A percentile compares a stretch with the other conserved stretches of the same genome.
Conservation (phyloP, 1,140 invertebrate genomes). For the Triops cancriformis region DNA sequence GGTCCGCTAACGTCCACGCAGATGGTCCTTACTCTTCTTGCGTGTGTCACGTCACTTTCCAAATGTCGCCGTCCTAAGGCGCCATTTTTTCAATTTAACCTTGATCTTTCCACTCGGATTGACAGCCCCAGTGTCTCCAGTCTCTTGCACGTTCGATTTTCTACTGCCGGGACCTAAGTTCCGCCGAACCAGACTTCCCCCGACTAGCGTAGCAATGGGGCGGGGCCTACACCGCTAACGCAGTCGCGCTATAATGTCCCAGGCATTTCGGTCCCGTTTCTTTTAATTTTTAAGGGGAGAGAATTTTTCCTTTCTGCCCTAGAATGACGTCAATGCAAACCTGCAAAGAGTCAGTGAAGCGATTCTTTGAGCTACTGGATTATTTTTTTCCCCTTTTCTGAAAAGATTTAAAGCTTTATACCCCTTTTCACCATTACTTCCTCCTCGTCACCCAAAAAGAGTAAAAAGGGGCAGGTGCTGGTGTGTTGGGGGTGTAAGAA, state of each 20-base stretch:
- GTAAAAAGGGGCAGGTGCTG: not conserved
- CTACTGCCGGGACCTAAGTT: not conserved
- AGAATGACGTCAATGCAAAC: slow-evolving; percentile 1
- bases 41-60: not conserved
- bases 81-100: not conserved
- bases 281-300: no score
- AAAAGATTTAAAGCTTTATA: not conserved
- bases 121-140: not conserved
- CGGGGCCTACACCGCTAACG: not conserved
- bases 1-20: not conserved
- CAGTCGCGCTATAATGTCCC: not conserved
- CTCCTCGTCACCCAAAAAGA: not conserved
- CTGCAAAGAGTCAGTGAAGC: not conserved
- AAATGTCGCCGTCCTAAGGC: not conserved
- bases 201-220: not conserved
- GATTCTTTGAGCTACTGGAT: not conserved
- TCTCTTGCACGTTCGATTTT: not conserved
- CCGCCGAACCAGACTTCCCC: not conserved
- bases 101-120: not conserved
- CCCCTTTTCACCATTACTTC: not conserved
- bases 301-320: not conserved
- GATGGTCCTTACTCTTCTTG: not conserved
- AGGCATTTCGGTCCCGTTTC: no score
- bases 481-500: not conserved
- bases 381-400: not conserved